Evolutionary conservation across 1,140 invertebrate species (phyloP), one percentile per base, ranked within the genome.

Genomic region (Drosophila pseudoobscura): DNA sequence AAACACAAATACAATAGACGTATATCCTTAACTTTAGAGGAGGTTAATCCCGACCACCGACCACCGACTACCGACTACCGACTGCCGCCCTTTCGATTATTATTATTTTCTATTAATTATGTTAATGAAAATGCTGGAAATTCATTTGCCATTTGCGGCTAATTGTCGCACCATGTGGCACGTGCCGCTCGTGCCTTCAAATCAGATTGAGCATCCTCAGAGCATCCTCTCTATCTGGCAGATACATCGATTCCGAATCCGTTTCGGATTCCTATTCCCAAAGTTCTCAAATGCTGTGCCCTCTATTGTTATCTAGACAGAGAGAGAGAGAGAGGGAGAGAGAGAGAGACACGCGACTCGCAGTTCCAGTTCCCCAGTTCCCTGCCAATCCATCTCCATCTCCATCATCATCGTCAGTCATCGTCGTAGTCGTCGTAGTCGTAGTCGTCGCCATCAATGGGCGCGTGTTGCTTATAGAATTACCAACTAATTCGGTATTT

Each of bases 401-500:
- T 35, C 31, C 31, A 35, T 35, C 31, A 11, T 11, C 31, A 35
- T 11, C 26, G 49, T 63, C 58, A 59, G 2, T 46, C 39, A 20
- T 20, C 20, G 20, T 20, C 20, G 20, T 20, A 20, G 20, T 20
- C 24, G 43, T 47, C 17, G 35, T 15, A 4, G 54, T 56, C 20
- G 61, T 24, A n/a, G 35, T 43, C 35, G 62, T 65, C 65, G 66
- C 80, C 83, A 88, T 88, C 83, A 88, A 83, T 90, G 80, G 89
- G 69, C 89, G 89, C 89, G 89, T 90, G 89, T 89, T 89, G 84
- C 89, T 90, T 90, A 90, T 90, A 90, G 89, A 90, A 90, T 90
- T 90, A 90, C 89, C 80, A 89, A 90, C 89, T 90, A 90, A 90
- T 90, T 90, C 89, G 73, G 85, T 90, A 90, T 90, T 90, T 90